These are phyloP conservation scores for Tortrix viridana DNA, from an alignment of 2,888 invertebrate genomes.

Conservation along the genomic window DNA sequence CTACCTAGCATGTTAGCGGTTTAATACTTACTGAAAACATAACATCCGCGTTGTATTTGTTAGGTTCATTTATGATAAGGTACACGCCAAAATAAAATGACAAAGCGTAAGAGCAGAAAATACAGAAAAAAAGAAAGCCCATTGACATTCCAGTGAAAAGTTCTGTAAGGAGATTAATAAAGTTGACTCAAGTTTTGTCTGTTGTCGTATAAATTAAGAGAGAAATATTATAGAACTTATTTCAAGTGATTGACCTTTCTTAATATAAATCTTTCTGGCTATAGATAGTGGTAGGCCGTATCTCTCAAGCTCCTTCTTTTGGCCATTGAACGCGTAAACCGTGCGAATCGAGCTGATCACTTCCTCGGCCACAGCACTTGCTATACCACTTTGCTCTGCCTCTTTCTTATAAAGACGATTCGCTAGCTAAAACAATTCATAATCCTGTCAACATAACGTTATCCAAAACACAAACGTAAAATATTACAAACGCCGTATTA, in stretches of 20 bases:
- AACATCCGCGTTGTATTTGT: slow-evolving; percentile 83
- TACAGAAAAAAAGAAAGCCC: slow-evolving; percentile 88
- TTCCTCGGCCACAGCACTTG: slow-evolving; percentile 91
- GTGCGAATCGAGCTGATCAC: slow-evolving; percentile 88
- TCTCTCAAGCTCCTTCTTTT: slow-evolving; percentile 86
- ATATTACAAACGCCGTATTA: too few relatives aligned
- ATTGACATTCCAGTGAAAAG: slow-evolving; percentile 87
- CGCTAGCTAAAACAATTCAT: slow-evolving; percentile 45
- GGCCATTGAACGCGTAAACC: slow-evolving; percentile 90
- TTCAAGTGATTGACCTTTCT: slow-evolving; percentile 64
- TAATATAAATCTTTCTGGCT: slow-evolving; percentile 87
- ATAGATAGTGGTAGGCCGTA: slow-evolving; percentile 84
- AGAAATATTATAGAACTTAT: too few relatives aligned
- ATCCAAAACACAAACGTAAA: background rate
- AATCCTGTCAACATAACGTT: background rate
- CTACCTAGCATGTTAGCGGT: background rate
- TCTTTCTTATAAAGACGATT: slow-evolving; percentile 84
- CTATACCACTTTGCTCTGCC: slow-evolving; percentile 87
- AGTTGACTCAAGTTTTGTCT: background rate
- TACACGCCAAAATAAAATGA: slow-evolving; percentile 92
- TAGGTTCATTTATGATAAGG: slow-evolving; percentile 84
- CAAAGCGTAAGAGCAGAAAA: slow-evolving; percentile 89
- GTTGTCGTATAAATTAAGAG: too few relatives aligned
- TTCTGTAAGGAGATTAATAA: slow-evolving; percentile 53
- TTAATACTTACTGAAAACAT: slow-evolving; percentile 88